Conservation (phyloP, 2,113 vertebrate species). For the Sebastes fasciatus region DNA sequence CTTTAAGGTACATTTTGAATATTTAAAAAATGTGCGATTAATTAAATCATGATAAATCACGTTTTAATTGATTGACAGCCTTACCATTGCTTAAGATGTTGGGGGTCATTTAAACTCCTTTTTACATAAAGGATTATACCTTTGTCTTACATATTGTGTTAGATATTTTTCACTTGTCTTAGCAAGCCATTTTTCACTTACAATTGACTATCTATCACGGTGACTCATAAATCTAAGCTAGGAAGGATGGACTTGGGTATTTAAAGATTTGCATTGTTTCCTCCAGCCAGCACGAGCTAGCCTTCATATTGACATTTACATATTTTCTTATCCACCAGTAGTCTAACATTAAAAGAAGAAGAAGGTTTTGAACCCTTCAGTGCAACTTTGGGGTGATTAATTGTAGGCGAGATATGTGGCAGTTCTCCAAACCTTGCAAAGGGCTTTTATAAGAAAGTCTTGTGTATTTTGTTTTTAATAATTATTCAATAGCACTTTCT, state of each 20-base stretch:
- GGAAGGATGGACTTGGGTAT: not conserved
- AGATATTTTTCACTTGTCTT: not conserved
- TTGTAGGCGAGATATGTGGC: constrained; percentile 26
- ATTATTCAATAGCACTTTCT: constrained; percentile 3
- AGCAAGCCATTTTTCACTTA: not conserved
- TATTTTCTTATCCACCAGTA: not conserved
- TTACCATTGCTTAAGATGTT: not conserved
- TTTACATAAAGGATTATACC: too few relatives aligned
- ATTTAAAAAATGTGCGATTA: too few relatives aligned
- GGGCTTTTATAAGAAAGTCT: constrained; percentile 18
- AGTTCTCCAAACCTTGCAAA: constrained; percentile 62
- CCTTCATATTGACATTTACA: not conserved
- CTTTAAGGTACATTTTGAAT: too few relatives aligned
- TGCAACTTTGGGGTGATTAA: constrained; percentile 35
- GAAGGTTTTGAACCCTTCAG: constrained; percentile 33
- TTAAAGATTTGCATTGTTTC: not conserved
- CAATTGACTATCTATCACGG: not conserved
- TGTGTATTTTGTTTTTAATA: constrained; percentile 38
- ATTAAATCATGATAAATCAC: too few relatives aligned
- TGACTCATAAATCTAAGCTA: not conserved
- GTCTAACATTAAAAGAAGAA: not conserved
- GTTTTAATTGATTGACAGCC: too few relatives aligned
- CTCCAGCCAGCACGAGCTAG: not conserved
- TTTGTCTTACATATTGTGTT: not conserved
- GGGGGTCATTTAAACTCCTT: not conserved